A percentile compares a stretch with the other conserved stretches of the same genome.
phyloP scores from a whole-genome alignment of 2,113 vertebrate species.

The Mystacornis crossleyi region DNA sequence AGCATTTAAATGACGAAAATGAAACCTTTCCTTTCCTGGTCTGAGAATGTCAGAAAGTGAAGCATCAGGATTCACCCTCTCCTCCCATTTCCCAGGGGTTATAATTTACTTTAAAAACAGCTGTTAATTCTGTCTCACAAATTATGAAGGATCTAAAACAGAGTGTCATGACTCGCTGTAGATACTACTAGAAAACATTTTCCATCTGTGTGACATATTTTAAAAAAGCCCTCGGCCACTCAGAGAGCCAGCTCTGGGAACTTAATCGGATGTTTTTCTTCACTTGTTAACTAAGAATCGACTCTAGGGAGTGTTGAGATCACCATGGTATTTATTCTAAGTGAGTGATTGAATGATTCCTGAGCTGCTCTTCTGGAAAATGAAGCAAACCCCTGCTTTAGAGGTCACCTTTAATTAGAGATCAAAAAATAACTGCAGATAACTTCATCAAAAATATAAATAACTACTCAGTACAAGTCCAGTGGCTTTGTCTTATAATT shows the following conservation, averaged over 20 bases:
- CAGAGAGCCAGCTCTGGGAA: conserved; percentile 8
- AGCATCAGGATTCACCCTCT: conserved; percentile 45
- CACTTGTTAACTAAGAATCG: neutral
- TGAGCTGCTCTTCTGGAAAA: conserved; percentile 38
- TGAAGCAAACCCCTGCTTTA: neutral
- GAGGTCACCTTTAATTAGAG: conserved; percentile 67
- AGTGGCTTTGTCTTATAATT: conserved; percentile 53
- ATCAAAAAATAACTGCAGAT: conserved; percentile 52
- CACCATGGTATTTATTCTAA: conserved; percentile 7
- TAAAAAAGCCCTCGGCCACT: conserved; percentile 42
- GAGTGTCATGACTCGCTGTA: conserved; percentile 8
- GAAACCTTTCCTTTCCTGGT: conserved; percentile 55
- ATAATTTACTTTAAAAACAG: conserved; percentile 65
- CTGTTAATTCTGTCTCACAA: conserved; percentile 63
- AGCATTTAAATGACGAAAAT: conserved; percentile 74
- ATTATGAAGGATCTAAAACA: conserved; percentile 49
- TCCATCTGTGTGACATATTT: conserved; percentile 58
- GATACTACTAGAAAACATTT: conserved; percentile 70
- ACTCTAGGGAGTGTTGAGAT: conserved; percentile 23
- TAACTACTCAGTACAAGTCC: conserved; percentile 32
- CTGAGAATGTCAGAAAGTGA: conserved; percentile 62
- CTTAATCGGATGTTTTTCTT: conserved; percentile 6
- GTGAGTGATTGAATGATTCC: conserved; percentile 20
- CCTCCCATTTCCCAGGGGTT: conserved; percentile 41
- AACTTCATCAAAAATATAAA: conserved; percentile 56